Evolutionary conservation across 92 coral and sea anemone species (phyloP).

Genomic region (Paramuricea clavata): DNA sequence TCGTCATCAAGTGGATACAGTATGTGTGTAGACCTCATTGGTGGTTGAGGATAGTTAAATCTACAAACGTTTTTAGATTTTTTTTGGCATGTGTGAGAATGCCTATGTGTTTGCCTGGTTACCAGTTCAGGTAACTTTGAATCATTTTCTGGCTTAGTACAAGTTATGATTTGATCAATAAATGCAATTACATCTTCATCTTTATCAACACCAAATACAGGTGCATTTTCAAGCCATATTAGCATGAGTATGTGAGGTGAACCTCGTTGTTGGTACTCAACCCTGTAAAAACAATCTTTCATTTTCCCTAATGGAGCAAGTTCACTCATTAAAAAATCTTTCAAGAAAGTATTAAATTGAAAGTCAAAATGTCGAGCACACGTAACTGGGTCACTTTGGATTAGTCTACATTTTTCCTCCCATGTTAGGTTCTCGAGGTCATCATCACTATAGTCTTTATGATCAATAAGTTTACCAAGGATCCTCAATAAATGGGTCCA

Average conservation of each 20-base stretch:
- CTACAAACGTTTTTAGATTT: conserved; percentile 51
- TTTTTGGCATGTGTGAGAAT: conserved; percentile 36
- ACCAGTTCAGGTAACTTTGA: conserved; percentile 24
- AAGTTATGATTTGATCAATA: conserved; percentile 48
- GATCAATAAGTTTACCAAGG: conserved; percentile 61
- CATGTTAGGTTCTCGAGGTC: conserved; percentile 67
- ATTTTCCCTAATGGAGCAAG: too few relatives aligned
- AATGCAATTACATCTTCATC: neutral
- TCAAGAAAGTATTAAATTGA: too few relatives aligned
- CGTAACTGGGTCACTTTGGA: conserved; percentile 64
- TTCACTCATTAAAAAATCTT: neutral
- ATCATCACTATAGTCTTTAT: conserved; percentile 29
- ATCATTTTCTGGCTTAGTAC: conserved; percentile 25
- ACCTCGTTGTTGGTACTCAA: conserved; percentile 25
- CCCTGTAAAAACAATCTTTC: neutral
- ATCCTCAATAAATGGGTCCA: conserved; percentile 55
- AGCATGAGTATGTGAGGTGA: conserved; percentile 71
- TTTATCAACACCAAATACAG: conserved; percentile 46
- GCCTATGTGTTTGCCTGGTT: conserved; percentile 19
- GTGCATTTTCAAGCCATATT: conserved; percentile 67
- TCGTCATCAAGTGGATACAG: conserved; percentile 63
- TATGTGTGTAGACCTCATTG: conserved; percentile 47
- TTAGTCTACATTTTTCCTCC: conserved; percentile 70
- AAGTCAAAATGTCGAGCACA: conserved; percentile 49
- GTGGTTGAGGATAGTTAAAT: conserved; percentile 64